Evolutionary conservation across 2,797 vertebrate genomes (phyloP), one percentile per base, ranked within the genome.

Genomic region (Sylvilagus floridanus): DNA sequence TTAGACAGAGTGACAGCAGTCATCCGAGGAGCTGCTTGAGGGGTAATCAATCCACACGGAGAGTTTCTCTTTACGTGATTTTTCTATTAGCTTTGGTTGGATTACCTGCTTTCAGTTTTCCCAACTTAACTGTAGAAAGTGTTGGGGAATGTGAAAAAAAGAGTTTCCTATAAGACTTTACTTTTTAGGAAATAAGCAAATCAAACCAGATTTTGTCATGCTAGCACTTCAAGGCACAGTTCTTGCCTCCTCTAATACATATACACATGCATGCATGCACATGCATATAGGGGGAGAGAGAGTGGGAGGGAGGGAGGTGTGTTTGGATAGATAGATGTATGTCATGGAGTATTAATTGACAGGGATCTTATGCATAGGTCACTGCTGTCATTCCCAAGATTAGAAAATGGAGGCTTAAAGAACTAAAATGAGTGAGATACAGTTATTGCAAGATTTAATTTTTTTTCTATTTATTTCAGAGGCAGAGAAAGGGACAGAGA

Each of bases 81-180:
- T 81, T 78, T 47, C 24, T 94, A 28, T 84, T 69, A 50, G 88
- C 78, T 35, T 30, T 73, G 54, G 37, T 69, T 72, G 47, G 26
- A 35, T 75, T 82, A 77, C 81, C 42, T 66, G 52, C n/a, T 84
- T 84, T 88, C 42, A 28, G 7, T 81, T 96, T 95, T 68, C 32
- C 82, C 73, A 95, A 21, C 4, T 83, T 90, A 78, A 47, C 72
- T 14, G n/a, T 69, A 85, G 50, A 78, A 77, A 89, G 57, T 63
- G 12, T 82, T 69, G 47, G 7, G 57, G 62, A 63, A 47, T 22
- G 71, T 79, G 32, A 19, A 88, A 91, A 82, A 57, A 5, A 62
- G 22, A 30, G 71, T 76, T 92, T 63, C 72, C 17, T 75, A 5
- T 42, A 75, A 92, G 65, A 73, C 28, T 65, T 92, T 81, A 42